Evolutionary conservation across 1,140 invertebrate species (phyloP), one percentile per base, ranked within the genome.

Genomic region (Sesamia nonagrioides): DNA sequence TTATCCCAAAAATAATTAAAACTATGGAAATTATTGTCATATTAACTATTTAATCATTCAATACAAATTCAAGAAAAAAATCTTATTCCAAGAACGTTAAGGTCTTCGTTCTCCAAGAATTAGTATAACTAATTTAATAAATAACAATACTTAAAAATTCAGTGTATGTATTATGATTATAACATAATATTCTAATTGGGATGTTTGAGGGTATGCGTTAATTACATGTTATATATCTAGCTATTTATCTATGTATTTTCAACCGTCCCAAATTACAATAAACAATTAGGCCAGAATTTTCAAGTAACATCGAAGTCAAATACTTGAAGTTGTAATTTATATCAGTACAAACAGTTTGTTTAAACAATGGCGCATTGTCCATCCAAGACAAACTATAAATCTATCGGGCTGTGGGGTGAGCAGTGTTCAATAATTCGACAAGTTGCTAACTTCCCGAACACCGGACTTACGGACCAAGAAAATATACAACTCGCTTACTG

Each of bases 401-500:
- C 90, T 88, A 81, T 63, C 73, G 81, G 82, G 88, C 87, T 88
- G 83, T 35, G 56, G 50, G 50, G 33, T 72, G 42, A 33, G 77
- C 56, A 78, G 72, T 81, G 60, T 91, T 86, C 89, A 90, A 92
- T 92, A 91, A 92, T 92, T 92, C 90, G 87, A 89, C 89, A 92
- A 91, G 83, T 90, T 88, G 84, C 82, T 63, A 89, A 92, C 88
- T 92, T 88, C 84, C 84, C 84, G 87, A 90, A 92, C 86, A 88
- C 90, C 92, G 92, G 92, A 92, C 92, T 94, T 94, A 94, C 86
- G 88, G 88, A 71, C 88, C 83, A 94, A 94, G 91, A 92, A 94
- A 93, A 89, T 92, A 92, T 91, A 83, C 84, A 88, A 91, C 88
- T 86, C 82, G 82, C 84, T 86, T 85, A 84, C 87, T 88, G 87